Conservation (phyloP, 1,140 invertebrate genomes). For the Agrilus planipennis region DNA sequence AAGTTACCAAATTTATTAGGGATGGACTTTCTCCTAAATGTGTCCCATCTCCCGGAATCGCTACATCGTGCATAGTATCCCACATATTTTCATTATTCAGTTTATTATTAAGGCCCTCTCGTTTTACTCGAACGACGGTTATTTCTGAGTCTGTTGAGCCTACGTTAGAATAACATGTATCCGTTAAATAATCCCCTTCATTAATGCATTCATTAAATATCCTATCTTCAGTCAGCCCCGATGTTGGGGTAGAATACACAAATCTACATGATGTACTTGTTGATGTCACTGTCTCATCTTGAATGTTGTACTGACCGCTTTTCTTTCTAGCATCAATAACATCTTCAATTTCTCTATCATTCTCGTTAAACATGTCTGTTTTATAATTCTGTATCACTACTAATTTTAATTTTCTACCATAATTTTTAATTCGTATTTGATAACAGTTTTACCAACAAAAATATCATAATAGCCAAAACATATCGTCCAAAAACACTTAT, state of each 20-base stretch:
- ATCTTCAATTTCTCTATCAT: conserved; percentile 28
- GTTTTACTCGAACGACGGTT: conserved; percentile 26
- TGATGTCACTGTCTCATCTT: neutral
- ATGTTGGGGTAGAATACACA: conserved; percentile 5
- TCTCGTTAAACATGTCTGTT: no score
- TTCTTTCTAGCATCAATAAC: conserved; percentile 27
- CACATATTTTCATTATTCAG: conserved; percentile 21
- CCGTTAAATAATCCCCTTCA: conserved; percentile 16
- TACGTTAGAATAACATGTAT: conserved; percentile 7
- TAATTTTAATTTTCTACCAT: no score
- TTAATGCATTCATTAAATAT: conserved; percentile 15
- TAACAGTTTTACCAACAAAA: no score
- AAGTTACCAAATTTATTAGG: conserved; percentile 27
- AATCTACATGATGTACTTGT: neutral
- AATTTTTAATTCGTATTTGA: no score
- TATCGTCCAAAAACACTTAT: no score
- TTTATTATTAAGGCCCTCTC: conserved; percentile 17
- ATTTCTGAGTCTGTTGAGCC: conserved; percentile 29
- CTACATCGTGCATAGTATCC: conserved; percentile 29
- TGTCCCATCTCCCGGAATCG: conserved; percentile 26
- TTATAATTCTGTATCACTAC: no score
- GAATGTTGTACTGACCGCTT: conserved; percentile 25
- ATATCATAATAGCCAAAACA: no score
- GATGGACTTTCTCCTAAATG: conserved; percentile 30
- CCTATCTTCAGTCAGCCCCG: neutral